Evolutionary conservation across 2,797 vertebrate species (phyloP), one percentile per base, ranked within the genome.

Genomic region (Bradypus variegatus): DNA sequence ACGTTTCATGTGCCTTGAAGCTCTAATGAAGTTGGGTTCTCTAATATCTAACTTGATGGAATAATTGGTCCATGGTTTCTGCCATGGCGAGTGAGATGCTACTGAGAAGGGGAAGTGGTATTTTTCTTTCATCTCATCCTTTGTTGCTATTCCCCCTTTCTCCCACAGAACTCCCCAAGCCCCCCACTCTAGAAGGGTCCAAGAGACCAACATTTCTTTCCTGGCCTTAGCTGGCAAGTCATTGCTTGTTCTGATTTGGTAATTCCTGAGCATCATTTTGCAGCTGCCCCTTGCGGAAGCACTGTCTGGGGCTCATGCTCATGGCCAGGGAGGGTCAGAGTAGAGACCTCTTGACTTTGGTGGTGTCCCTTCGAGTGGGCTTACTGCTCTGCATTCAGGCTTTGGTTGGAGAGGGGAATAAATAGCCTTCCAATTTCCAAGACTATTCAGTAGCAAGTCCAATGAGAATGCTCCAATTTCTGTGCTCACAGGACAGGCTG

Each of bases 1-100:
- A 92, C 91, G 75, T 92, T 95, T 90, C 95, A 29, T 92, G 93
- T 76, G 95, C 96, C 96, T 97, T 72, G 95, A 94, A 96, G 97
- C 96, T 77, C 94, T 95, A 87, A 96, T 45, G 95, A 96, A 97
- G 97, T 50, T 64, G 94, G 88, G 92, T 93, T 94, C 94, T 90
- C 91, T 48, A 94, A 79, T 27, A 33, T 89, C 45, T 1, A 67
- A 53, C 89, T 95, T 89, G 64, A 88, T 94, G 95, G 93, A 50
- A 80, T 53, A 88, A 90, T 67, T 15, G 94, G 88, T 90, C 84
- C 0, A 7, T 4, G 8, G 92, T 27, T 15, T 45, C 16, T 33
- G 92, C 92, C 2, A 19, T 0, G 55, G 33, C 1, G 8, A 73
- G 92, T 86, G 93, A 33, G 88, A 2, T 3, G 48, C 80, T 29